Conservation (phyloP, 2,888 invertebrate genomes). For the Ophioninae sp. region DNA sequence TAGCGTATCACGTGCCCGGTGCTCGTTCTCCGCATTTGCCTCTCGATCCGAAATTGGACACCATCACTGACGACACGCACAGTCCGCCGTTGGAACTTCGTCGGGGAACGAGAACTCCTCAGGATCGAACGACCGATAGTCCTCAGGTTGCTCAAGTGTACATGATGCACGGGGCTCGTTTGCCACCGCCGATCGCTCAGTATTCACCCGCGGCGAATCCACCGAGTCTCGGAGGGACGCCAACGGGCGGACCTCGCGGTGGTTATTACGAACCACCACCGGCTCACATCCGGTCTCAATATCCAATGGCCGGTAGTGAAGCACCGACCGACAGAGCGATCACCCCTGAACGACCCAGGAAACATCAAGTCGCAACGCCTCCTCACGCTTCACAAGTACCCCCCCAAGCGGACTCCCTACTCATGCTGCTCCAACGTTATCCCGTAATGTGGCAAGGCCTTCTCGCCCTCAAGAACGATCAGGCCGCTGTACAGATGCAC, state of each 20-base stretch:
- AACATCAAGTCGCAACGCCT: constrained; percentile 80
- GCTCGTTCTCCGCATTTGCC: constrained; percentile 80
- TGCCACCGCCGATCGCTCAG: constrained; percentile 78
- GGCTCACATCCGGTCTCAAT: constrained; percentile 82
- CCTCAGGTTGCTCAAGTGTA: constrained; percentile 88
- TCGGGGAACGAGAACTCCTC: constrained; percentile 81
- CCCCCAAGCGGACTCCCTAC: constrained; percentile 91
- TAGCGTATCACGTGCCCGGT: constrained; percentile 78
- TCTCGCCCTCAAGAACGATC: constrained; percentile 97
- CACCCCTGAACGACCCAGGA: constrained; percentile 82
- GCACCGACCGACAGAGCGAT: constrained; percentile 81
- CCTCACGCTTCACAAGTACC: constrained; percentile 90
- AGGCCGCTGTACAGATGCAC: constrained; percentile 99
- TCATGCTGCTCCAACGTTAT: constrained; percentile 93
- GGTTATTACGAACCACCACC: constrained; percentile 85
- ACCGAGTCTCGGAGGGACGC: constrained; percentile 72
- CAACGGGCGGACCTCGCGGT: constrained; percentile 75
- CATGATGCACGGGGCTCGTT: constrained; percentile 82
- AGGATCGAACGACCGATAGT: constrained; percentile 86
- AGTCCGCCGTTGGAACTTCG: constrained; percentile 89
- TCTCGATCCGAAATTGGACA: constrained; percentile 84
- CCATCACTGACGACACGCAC: constrained; percentile 84
- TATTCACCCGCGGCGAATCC: constrained; percentile 73
- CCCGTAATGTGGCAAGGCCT: constrained; percentile 99
- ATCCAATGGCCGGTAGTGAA: constrained; percentile 78